phyloP scores from a whole-genome alignment of 2,888 invertebrate genomes.

The Drosophila subsilvestris region DNA sequence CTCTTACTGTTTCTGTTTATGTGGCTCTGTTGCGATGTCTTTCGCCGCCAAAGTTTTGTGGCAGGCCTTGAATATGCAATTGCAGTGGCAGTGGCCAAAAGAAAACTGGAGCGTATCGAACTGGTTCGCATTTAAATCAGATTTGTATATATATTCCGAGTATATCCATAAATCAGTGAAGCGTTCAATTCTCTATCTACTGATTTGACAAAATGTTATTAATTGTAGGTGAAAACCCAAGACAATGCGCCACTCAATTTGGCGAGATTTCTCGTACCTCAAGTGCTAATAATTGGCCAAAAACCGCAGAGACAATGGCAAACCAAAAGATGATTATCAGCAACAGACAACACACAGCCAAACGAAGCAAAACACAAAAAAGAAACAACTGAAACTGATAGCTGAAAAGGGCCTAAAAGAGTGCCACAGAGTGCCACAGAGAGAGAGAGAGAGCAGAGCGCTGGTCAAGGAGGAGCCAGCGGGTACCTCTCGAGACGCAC shows the following conservation, averaged over 20 bases:
- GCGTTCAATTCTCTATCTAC: slow-evolving; percentile 23
- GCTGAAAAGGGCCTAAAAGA: slow-evolving; percentile 14
- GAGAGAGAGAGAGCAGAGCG: background rate
- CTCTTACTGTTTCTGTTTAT: background rate
- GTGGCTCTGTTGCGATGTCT: slow-evolving; percentile 35
- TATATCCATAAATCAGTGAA: slow-evolving; percentile 5
- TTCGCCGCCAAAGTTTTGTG: slow-evolving; percentile 11
- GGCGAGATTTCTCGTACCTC: slow-evolving; percentile 59
- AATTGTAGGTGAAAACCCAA: slow-evolving; percentile 59
- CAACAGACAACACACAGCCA: slow-evolving; percentile 1
- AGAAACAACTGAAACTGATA: slow-evolving; percentile 33
- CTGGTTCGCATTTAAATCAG: slow-evolving; percentile 51
- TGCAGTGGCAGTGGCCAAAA: slow-evolving; percentile 42
- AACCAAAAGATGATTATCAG: slow-evolving; percentile 72
- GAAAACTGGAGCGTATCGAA: slow-evolving; percentile 39
- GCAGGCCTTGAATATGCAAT: slow-evolving; percentile 52
- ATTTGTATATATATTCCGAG: background rate
- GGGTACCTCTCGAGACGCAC: slow-evolving; percentile 28
- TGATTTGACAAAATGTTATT: slow-evolving; percentile 77
- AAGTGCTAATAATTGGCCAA: slow-evolving; percentile 77
- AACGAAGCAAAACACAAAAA: slow-evolving; percentile 6
- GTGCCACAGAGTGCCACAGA: too few species aligned
- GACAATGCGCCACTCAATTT: slow-evolving; percentile 58
- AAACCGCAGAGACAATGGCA: slow-evolving; percentile 69
- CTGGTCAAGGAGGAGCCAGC: slow-evolving; percentile 9